phyloP scores from a whole-genome alignment of 2,797 vertebrate genomes.

The Aeoliscus strigatus region DNA sequence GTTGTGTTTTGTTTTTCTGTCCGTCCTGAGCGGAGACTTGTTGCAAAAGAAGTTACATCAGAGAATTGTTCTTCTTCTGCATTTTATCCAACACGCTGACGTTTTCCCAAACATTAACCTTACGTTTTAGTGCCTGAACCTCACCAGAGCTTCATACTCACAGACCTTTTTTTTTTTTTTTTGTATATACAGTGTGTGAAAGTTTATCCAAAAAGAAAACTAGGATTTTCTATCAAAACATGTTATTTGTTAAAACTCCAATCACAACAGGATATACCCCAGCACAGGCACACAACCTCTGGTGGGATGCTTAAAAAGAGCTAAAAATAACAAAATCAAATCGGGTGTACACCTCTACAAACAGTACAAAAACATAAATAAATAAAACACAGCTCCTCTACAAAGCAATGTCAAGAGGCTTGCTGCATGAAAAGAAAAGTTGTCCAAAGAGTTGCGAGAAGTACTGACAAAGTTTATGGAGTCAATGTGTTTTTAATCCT shows the following conservation, averaged over 20 bases:
- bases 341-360: constrained; percentile 61
- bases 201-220: too few species aligned
- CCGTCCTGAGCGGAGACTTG: too few species aligned
- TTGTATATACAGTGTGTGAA: too few species aligned
- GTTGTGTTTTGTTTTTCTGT: too few species aligned
- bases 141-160: too few species aligned
- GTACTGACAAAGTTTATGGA: constrained; percentile 67
- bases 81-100: too few species aligned
- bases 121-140: too few species aligned
- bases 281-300: constrained; percentile 42
- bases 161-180: too few species aligned
- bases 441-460: constrained; percentile 62
- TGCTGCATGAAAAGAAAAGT: constrained; percentile 69
- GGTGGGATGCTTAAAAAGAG: constrained; percentile 48
- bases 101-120: too few species aligned
- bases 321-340: constrained; percentile 64
- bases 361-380: constrained; percentile 18
- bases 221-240: constrained; percentile 22
- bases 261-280: constrained; percentile 30
- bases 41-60: too few species aligned
- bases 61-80: too few species aligned
- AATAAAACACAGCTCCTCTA: constrained; percentile 37
- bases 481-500: constrained; percentile 71
- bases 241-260: constrained; percentile 39
- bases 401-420: constrained; percentile 69